phyloP scores from a whole-genome alignment of 2,888 invertebrate species.

The Zaprionus bogoriensis region DNA sequence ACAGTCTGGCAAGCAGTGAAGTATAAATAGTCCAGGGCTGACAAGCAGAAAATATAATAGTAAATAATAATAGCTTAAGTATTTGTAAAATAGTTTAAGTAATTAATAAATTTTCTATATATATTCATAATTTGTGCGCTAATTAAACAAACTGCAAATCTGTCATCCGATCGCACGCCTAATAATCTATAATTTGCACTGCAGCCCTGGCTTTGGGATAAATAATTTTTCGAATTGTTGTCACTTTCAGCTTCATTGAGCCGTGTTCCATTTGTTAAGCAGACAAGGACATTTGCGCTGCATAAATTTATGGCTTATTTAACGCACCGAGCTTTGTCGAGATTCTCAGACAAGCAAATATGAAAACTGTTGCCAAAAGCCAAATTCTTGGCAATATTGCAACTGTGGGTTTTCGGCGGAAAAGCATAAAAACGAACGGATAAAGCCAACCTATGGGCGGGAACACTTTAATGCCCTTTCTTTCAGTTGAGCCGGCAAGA shows the following conservation, averaged over 20 bases:
- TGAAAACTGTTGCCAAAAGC: constrained; percentile 19
- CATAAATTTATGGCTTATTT: constrained; percentile 41
- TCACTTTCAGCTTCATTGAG: constrained; percentile 39
- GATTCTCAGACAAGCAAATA: constrained; percentile 17
- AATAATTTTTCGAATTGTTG: constrained; percentile 26
- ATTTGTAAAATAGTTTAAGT: background rate
- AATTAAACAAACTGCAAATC: no score
- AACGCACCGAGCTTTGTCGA: background rate
- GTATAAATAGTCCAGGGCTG: constrained; percentile 37
- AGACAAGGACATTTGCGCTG: constrained; percentile 28
- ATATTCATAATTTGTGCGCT: background rate
- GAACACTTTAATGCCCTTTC: no score
- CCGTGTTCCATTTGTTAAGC: constrained; percentile 25
- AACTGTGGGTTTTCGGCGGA: background rate
- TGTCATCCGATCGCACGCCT: no score
- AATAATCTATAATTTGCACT: background rate
- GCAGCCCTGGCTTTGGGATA: constrained; percentile 23
- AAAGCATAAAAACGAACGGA: background rate
- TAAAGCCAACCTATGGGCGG: no score
- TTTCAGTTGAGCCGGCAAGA: no score
- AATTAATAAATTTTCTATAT: background rate
- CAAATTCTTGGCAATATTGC: background rate
- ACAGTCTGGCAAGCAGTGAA: constrained; percentile 44
- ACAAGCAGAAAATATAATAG: background rate
- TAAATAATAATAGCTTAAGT: background rate